phyloP scores from a whole-genome alignment of 1,140 invertebrate genomes.

The Dendrolimus kikuchii region DNA sequence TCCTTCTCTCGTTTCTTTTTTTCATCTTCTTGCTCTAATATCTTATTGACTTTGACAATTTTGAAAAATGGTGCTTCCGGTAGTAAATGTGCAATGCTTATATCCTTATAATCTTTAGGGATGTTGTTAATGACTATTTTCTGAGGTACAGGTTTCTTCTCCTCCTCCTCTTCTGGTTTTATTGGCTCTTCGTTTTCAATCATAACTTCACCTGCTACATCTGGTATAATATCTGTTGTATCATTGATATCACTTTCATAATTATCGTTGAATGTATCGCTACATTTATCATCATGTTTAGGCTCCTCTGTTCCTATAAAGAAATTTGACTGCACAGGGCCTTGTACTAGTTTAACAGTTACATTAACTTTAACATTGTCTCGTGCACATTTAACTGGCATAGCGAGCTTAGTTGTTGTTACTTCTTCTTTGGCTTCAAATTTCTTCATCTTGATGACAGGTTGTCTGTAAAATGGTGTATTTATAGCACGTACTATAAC shows the following conservation, averaged over 20 bases:
- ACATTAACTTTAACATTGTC: conserved; percentile 16
- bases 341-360: conserved; percentile 28
- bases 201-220: conserved; percentile 49
- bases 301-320: not conserved
- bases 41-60: conserved; percentile 43
- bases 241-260: conserved; percentile 15
- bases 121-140: conserved; percentile 35
- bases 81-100: conserved; percentile 39
- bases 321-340: conserved; percentile 6
- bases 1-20: conserved; percentile 8
- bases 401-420: conserved; percentile 13
- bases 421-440: conserved; percentile 9
- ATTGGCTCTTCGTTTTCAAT: conserved; percentile 29
- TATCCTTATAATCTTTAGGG: conserved; percentile 21
- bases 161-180: conserved; percentile 1
- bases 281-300: conserved; percentile 2
- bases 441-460: conserved; percentile 39
- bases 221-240: conserved; percentile 29
- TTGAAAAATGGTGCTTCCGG: conserved; percentile 50
- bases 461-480: conserved; percentile 4
- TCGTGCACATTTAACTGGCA: conserved; percentile 37
- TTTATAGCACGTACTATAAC: conserved; percentile 25
- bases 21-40: conserved; percentile 9
- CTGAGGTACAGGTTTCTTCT: conserved; percentile 8
- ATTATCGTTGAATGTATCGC: conserved; percentile 9